These are phyloP conservation scores for Paratrypauchen microcephalus DNA, from an alignment of 2,797 vertebrate genomes.

Conservation along the genomic window DNA sequence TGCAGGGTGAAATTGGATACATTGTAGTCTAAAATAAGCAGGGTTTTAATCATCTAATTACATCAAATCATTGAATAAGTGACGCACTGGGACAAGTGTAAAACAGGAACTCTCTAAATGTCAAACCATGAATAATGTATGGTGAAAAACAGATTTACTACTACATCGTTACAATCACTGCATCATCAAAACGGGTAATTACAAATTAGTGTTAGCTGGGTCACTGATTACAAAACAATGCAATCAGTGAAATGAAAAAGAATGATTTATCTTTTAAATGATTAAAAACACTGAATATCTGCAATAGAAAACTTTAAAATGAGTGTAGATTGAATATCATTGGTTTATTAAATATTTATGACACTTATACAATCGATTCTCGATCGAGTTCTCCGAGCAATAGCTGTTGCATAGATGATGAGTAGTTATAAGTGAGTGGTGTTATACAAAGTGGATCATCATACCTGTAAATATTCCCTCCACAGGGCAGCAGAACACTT, in stretches of 20 bases:
- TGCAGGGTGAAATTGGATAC: not conserved
- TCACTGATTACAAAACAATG: not conserved
- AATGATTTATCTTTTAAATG: not conserved
- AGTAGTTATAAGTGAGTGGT: conserved; percentile 39
- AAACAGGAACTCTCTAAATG: conserved; percentile 5
- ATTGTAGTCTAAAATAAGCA: not conserved
- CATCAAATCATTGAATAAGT: not conserved
- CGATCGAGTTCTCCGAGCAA: conserved; percentile 30
- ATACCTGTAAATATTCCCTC: conserved; percentile 25
- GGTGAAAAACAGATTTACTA: not conserved
- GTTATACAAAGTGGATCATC: conserved; percentile 32
- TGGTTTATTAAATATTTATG: conserved; percentile 13
- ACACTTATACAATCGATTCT: conserved; percentile 28
- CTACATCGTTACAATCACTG: not conserved
- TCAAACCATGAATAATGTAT: conserved; percentile 13
- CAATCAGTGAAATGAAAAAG: not conserved
- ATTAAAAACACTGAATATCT: not conserved
- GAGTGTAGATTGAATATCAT: conserved; percentile 16
- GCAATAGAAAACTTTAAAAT: conserved; percentile 8
- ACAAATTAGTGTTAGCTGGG: conserved; percentile 5
- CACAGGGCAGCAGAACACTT: conserved; percentile 40
- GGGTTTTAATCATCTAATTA: conserved; percentile 3
- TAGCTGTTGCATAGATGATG: conserved; percentile 42
- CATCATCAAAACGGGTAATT: not conserved
- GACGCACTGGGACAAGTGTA: not conserved